These are phyloP conservation scores for Eulacestoma nigropectus DNA, from an alignment of 2,113 vertebrate genomes.

Conservation along the genomic window DNA sequence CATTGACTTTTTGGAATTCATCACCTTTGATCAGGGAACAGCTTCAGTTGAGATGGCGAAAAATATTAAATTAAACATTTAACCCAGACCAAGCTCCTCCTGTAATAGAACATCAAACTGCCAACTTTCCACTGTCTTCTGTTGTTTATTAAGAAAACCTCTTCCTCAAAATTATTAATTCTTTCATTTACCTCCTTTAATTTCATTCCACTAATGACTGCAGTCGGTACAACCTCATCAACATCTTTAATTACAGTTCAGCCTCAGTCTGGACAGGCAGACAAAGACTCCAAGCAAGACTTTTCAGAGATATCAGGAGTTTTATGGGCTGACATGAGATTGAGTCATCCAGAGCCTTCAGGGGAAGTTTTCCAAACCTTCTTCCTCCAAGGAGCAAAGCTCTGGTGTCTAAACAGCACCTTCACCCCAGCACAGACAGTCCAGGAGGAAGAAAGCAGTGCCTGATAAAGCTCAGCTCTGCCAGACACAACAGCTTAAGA, in stretches of 20 bases:
- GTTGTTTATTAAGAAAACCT: background rate
- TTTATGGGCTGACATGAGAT: background rate
- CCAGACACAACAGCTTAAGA: background rate
- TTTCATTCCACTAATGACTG: background rate
- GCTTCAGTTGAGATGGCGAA: background rate
- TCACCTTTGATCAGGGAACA: background rate
- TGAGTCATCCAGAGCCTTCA: background rate
- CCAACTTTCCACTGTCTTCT: background rate
- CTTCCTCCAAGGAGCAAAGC: background rate
- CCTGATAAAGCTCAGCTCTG: background rate
- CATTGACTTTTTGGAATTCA: background rate
- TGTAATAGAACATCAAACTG: background rate
- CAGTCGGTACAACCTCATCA: background rate
- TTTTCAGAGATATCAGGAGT: background rate
- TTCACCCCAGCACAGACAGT: background rate
- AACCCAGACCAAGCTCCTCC: background rate
- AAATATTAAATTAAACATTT: background rate
- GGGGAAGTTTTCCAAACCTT: background rate
- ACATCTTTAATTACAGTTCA: conserved; percentile 1
- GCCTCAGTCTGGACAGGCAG: background rate
- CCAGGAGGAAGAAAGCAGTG: background rate
- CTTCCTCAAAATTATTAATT: background rate
- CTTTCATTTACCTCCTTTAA: background rate
- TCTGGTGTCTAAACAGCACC: background rate
- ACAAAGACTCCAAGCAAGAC: background rate